These are phyloP conservation scores for Smutsia temminckii DNA, from an alignment of 2,797 vertebrate genomes.

Conservation along the genomic window DNA sequence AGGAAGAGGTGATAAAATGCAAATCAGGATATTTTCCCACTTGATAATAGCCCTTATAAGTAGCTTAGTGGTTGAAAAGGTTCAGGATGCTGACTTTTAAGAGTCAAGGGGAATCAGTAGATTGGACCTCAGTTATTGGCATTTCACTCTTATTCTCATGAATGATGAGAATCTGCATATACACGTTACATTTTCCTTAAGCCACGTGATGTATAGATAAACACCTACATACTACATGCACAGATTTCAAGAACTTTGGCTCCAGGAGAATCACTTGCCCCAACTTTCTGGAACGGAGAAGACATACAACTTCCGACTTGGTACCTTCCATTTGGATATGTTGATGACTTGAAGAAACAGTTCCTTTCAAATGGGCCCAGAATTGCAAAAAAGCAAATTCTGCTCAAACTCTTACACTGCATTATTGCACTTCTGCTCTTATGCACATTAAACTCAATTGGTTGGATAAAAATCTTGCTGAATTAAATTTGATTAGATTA, in stretches of 20 bases:
- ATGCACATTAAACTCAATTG: slow-evolving; percentile 41
- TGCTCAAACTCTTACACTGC: slow-evolving; percentile 22
- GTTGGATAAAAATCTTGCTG: slow-evolving; percentile 54
- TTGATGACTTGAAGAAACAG: slow-evolving; percentile 47
- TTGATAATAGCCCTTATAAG: neutral
- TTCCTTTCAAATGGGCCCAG: slow-evolving; percentile 25
- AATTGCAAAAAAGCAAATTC: slow-evolving; percentile 24
- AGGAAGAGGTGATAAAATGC: neutral
- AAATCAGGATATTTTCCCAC: neutral
- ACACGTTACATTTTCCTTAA: neutral
- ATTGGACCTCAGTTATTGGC: neutral
- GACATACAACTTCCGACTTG: neutral
- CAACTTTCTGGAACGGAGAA: neutral
- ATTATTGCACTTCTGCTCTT: slow-evolving; percentile 52
- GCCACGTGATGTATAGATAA: neutral
- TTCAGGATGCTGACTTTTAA: neutral
- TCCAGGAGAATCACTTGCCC: neutral
- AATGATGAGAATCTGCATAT: neutral
- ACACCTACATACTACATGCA: neutral
- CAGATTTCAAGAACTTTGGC: neutral
- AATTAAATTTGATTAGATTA: slow-evolving; percentile 70
- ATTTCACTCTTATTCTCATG: neutral
- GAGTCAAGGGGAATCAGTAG: neutral
- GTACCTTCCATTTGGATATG: slow-evolving; percentile 38
- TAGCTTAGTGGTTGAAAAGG: neutral